A percentile compares a stretch with the other conserved stretches of the same genome.
These are phyloP conservation scores for Tupiocoris notatus DNA, from an alignment of 2,888 invertebrate species.

Conservation along the genomic window DNA sequence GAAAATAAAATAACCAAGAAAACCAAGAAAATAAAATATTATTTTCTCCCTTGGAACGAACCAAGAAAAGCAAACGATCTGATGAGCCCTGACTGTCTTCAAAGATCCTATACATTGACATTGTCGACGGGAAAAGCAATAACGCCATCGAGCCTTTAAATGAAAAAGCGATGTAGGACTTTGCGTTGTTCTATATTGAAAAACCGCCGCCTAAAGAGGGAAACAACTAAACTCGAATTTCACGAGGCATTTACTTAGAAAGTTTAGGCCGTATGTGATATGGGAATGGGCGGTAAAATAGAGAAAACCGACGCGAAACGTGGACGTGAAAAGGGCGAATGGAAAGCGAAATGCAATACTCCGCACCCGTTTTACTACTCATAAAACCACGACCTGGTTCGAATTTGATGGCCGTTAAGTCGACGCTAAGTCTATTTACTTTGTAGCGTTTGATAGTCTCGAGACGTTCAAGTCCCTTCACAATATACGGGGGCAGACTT, in stretches of 20 bases:
- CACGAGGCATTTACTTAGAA: slow-evolving; percentile 12
- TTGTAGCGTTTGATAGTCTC: slow-evolving; percentile 20
- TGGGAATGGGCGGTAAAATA: not conserved
- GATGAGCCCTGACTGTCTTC: too few species aligned
- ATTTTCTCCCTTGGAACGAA: too few species aligned
- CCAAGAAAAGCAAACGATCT: too few species aligned
- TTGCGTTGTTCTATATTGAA: not conserved
- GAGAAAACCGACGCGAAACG: too few species aligned
- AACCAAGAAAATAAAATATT: too few species aligned
- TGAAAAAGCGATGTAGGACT: not conserved
- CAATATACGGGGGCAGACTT: not conserved
- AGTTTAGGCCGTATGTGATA: slow-evolving; percentile 3
- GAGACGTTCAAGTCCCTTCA: not conserved
- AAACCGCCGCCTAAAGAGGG: not conserved
- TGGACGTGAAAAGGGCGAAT: not conserved
- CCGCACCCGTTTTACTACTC: slow-evolving; percentile 18
- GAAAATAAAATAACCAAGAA: too few species aligned
- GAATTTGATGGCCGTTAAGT: slow-evolving; percentile 35
- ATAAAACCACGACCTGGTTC: slow-evolving; percentile 38
- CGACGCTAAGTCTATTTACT: slow-evolving; percentile 28
- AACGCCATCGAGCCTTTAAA: not conserved
- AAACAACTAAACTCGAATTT: not conserved
- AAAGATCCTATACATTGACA: too few species aligned
- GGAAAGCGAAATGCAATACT: not conserved
- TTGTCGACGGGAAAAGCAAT: not conserved